Evolutionary conservation across 2,797 vertebrate species (phyloP), one percentile per base, ranked within the genome.

Genomic region (Denticeps clupeoides): DNA sequence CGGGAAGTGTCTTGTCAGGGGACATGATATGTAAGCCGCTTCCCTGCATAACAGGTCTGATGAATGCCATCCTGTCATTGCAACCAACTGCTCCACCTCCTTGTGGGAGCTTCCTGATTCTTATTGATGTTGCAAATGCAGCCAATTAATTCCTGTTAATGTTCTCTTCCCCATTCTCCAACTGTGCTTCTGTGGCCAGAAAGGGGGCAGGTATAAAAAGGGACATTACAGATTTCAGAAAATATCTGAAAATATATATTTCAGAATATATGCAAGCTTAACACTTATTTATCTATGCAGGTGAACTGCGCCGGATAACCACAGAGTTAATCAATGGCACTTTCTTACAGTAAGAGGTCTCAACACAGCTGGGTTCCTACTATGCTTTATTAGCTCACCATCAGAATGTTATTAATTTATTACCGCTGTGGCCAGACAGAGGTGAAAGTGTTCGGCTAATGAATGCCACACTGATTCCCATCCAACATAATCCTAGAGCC

Each of bases 21-120:
- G 4, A 41, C 8, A 13, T 21, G 13, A 21, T 21, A 37, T 4
- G 4, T 23, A 28, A 31, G 13, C 35, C 9, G 44, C 23, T 9
- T 15, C 43, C 5, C 22, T 24, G 18, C 57, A 63, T 69, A 66
- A 64, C 63, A 67, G 62, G 49, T 46, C 67, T 81, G 77, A 81
- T 73, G 65, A 74, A 82, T 77, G 72, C 51, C 47, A 15, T 53
- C 53, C 65, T 75, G 75, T 78, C 73, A 66, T 48, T 23, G 45
- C 56, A 58, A 56, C 72, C 75, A 77, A 75, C 74, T 81, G 80
- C 71, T 80, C 58, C 53, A 57, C 47, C 41, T 47, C 7, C 54
- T 62, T 56, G 41, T 42, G 60, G 38, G 53, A 66, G 19, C 12
- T n/a, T 32, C 62, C 42, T n/a, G 18, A 55, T 55, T 71, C 67